Percentiles rank a stretch among this genome's conserved stretches.
Conservation (phyloP, 2,888 invertebrate species). For the Allophyes oxyacanthae region DNA sequence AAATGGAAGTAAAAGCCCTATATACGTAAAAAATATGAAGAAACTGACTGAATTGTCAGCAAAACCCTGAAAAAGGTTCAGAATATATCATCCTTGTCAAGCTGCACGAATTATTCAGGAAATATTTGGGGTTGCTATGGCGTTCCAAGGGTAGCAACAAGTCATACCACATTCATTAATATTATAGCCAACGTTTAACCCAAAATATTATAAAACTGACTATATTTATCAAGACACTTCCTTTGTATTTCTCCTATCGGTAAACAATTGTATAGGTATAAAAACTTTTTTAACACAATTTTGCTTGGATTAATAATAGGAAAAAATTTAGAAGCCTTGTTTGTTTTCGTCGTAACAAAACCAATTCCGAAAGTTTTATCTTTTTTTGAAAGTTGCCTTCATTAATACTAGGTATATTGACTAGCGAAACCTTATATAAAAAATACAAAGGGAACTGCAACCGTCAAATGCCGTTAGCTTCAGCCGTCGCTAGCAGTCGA, state of each 20-base stretch:
- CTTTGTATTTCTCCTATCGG: constrained; percentile 11
- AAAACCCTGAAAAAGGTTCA: constrained; percentile 10
- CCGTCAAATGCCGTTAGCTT: no score
- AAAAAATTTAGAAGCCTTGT: no score
- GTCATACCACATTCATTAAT: constrained; percentile 1
- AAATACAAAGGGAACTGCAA: no score
- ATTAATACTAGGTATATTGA: neutral
- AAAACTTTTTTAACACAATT: no score
- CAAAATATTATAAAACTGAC: neutral
- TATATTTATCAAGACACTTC: constrained; percentile 5
- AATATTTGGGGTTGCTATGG: constrained; percentile 13
- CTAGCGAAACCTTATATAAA: no score
- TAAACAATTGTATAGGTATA: no score
- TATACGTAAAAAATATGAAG: constrained; percentile 1
- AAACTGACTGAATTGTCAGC: constrained; percentile 14
- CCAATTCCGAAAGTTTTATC: no score
- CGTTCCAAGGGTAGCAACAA: constrained; percentile 9
- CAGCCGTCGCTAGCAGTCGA: no score
- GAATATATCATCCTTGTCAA: no score
- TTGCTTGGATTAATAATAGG: no score
- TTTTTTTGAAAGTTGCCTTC: neutral
- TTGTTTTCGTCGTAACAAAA: no score
- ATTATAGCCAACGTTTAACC: constrained; percentile 32
- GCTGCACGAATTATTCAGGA: constrained; percentile 16
- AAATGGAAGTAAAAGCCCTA: neutral